Percentiles rank a stretch among this genome's conserved stretches.
phyloP scores from a whole-genome alignment of 2,113 vertebrate species.

The Sceloporus undulatus region DNA sequence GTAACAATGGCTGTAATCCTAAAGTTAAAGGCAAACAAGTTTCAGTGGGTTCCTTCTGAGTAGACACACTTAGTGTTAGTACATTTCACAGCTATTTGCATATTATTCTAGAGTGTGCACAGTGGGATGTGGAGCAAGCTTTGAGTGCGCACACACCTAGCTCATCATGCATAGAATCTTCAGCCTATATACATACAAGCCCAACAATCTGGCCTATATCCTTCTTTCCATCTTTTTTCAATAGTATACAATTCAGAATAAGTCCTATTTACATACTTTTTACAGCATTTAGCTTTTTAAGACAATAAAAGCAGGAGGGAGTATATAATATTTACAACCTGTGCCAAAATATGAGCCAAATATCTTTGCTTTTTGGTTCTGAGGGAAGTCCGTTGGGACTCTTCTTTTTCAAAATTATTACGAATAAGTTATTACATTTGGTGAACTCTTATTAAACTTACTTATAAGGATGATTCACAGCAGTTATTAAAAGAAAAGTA shows the following conservation, averaged over 20 bases:
- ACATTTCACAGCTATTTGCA: background rate
- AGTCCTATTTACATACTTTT: background rate
- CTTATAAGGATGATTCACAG: conserved; percentile 6
- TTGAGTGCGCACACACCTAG: background rate
- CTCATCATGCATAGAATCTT: background rate
- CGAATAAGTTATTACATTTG: background rate
- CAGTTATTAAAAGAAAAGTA: background rate
- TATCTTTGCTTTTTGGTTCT: background rate
- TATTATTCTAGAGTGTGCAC: background rate
- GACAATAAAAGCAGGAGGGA: no score
- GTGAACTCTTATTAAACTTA: background rate
- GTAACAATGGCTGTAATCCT: background rate
- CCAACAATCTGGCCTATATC: background rate
- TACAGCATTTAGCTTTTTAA: background rate
- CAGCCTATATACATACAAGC: background rate
- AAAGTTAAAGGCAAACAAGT: background rate
- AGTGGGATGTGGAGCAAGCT: background rate
- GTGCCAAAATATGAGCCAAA: background rate
- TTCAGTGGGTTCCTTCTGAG: background rate
- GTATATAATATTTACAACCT: background rate
- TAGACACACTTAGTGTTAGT: background rate
- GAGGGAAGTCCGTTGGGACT: background rate
- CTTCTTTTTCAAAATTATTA: background rate
- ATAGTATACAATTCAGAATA: background rate
- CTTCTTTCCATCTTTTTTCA: background rate